Conservation (phyloP, 1,140 invertebrate genomes). For the Cydia splendana region DNA sequence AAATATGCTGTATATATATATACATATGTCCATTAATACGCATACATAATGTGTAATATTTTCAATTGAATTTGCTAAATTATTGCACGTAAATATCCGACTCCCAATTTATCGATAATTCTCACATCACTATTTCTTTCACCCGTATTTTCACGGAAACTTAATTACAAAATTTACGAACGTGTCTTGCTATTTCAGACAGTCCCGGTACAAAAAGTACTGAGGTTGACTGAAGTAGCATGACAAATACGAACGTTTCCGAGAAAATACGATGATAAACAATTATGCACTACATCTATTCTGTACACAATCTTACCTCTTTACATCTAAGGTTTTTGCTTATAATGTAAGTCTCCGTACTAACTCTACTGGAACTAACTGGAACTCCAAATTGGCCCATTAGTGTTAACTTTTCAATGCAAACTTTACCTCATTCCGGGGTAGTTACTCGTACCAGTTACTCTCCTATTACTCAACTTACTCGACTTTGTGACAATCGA, state of each 20-base stretch:
- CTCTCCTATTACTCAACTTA: background rate
- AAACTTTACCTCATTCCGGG: conserved; percentile 1
- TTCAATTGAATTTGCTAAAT: background rate
- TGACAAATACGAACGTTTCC: no score
- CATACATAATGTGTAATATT: background rate
- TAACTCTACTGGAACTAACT: background rate
- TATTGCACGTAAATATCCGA: background rate
- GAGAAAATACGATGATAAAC: no score
- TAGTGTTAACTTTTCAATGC: conserved; percentile 5
- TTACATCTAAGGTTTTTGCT: background rate
- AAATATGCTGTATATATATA: no score
- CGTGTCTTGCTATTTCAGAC: no score
- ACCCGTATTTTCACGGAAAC: background rate
- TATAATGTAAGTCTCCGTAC: background rate
- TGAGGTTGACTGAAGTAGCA: no score
- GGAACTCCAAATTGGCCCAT: conserved; percentile 6
- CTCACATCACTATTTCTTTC: conserved; percentile 3
- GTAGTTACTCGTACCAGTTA: background rate
- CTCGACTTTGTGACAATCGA: background rate
- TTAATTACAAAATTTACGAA: no score
- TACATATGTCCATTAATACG: background rate
- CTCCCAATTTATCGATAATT: background rate
- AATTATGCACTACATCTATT: no score
- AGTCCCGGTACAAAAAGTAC: no score
- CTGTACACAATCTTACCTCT: background rate